A percentile compares a stretch with the other conserved stretches of the same genome.
These are phyloP conservation scores for Phrynosoma platyrhinos DNA, from an alignment of 2,113 vertebrate genomes.

Conservation along the genomic window DNA sequence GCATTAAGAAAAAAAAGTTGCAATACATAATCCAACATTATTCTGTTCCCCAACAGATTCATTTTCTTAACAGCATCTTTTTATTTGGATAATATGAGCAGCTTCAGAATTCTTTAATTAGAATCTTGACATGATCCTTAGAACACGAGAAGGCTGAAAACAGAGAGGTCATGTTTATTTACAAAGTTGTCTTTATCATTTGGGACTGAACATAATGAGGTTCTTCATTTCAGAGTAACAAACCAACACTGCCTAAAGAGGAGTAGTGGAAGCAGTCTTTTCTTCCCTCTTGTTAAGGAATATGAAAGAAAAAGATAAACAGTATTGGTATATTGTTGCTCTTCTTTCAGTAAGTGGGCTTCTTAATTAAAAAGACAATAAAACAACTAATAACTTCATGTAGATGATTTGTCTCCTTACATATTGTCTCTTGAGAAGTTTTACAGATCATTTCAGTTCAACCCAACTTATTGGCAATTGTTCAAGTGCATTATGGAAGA, in stretches of 20 bases:
- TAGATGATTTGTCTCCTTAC: constrained; percentile 35
- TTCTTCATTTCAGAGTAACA: constrained; percentile 13
- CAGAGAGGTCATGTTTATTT: constrained; percentile 16
- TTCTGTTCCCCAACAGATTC: constrained; percentile 50
- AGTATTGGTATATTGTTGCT: not conserved
- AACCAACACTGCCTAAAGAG: not conserved
- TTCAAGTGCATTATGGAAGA: constrained; percentile 21
- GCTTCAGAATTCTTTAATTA: constrained; percentile 58
- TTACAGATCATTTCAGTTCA: constrained; percentile 36
- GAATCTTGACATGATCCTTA: constrained; percentile 39
- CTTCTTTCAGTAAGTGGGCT: constrained; percentile 6
- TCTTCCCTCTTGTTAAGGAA: constrained; percentile 13
- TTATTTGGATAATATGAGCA: constrained; percentile 57
- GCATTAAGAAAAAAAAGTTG: constrained; percentile 47
- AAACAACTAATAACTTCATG: constrained; percentile 34
- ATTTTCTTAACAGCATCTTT: constrained; percentile 37
- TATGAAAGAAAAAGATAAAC: constrained; percentile 41
- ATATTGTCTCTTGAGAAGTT: constrained; percentile 34
- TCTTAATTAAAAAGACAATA: constrained; percentile 42
- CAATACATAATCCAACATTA: constrained; percentile 50
- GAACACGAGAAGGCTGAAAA: constrained; percentile 48
- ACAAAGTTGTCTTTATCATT: constrained; percentile 31
- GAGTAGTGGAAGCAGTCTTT: constrained; percentile 4
- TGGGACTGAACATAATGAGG: constrained; percentile 13
- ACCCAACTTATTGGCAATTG: constrained; percentile 27